Base-by-base conservation (phyloP, 37 sponge, comb jelly and placozoan species). In the Ephydatia muelleri region DNA sequence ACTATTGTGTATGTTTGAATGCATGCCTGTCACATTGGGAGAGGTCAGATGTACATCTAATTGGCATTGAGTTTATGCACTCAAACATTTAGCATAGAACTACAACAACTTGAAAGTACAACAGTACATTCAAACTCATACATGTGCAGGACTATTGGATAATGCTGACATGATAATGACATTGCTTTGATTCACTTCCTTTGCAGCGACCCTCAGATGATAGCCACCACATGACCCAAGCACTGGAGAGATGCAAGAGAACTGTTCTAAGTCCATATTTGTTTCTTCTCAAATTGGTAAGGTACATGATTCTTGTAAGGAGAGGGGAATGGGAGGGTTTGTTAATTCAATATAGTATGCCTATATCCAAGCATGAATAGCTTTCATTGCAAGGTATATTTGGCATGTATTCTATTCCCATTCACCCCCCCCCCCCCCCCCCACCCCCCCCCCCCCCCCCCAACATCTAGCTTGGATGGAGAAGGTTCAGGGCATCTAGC, bases 251-350 rank as follows among this genome's bases (percentile, higher is more conserved):
- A 12, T 95, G 96, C 69, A 90, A 90, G 81, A 84, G 33, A 39
- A 88, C 77, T 34, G 96, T 92, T 4, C 83, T 95, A 2, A 79
- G 85, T 19, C 96, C 96, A 25, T 85, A 92, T 72, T 33, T 84
- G 28, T 40, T 82, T 49, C 87, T 92, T 70, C 85, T 95, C 65
- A 93, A 92, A 70, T 13, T 85, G 76, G 96, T 95, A 71, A 89
- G 90, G 57, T 11, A 4, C 6, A 4, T 11, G 47, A 43, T 11
- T 8, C 47, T 43, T 57, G 57, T 13, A 16, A 11, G 57, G 1
- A 16, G 19, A 21, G 19, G 9, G 19, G 12, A 57, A 11, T 1
- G 19, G 19, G 19, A 57, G 57, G 57, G 57, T 14, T 57, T 14
- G n/a, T n/a, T 48, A 27, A 0, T 23, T 43, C 2, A 49, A 5